phyloP scores from a whole-genome alignment of 2,797 vertebrate genomes.

The Lepilemur ruficaudatus region DNA sequence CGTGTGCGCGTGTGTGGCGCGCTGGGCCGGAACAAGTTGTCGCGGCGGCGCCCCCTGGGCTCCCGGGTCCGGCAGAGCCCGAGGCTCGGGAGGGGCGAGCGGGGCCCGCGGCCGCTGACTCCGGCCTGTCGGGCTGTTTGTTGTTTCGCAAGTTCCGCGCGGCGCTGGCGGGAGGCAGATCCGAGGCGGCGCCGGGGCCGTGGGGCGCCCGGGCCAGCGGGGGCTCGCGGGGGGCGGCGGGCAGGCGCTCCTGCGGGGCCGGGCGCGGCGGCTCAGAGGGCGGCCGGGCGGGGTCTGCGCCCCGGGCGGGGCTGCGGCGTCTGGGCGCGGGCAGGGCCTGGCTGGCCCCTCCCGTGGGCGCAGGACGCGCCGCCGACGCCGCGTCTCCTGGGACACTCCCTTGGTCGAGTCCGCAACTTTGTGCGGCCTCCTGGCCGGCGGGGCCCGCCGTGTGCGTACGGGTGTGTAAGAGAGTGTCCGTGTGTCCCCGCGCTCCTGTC shows the following conservation, averaged over 20 bases:
- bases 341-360: neutral
- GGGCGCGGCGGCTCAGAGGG: neutral
- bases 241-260: neutral
- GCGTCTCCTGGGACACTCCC: slow-evolving; percentile 50
- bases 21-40: slow-evolving; percentile 69
- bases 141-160: slow-evolving; percentile 77
- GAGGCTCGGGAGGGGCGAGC: neutral
- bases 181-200: slow-evolving; percentile 52
- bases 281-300: neutral
- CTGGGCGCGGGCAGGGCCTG: slow-evolving; percentile 29
- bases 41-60: neutral
- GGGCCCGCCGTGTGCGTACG: neutral
- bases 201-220: neutral
- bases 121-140: slow-evolving; percentile 71
- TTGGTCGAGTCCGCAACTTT: slow-evolving; percentile 61
- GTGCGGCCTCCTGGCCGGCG: neutral
- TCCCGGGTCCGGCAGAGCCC: neutral
- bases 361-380: neutral
- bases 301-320: neutral
- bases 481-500: neutral
- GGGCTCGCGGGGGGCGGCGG: neutral
- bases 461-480: neutral
- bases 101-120: slow-evolving; percentile 56
- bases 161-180: slow-evolving; percentile 39
- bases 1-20: slow-evolving; percentile 30